Percentiles rank a stretch among this genome's conserved stretches.
Conservation (phyloP, 2,113 vertebrate species). For the Mystacornis crossleyi region DNA sequence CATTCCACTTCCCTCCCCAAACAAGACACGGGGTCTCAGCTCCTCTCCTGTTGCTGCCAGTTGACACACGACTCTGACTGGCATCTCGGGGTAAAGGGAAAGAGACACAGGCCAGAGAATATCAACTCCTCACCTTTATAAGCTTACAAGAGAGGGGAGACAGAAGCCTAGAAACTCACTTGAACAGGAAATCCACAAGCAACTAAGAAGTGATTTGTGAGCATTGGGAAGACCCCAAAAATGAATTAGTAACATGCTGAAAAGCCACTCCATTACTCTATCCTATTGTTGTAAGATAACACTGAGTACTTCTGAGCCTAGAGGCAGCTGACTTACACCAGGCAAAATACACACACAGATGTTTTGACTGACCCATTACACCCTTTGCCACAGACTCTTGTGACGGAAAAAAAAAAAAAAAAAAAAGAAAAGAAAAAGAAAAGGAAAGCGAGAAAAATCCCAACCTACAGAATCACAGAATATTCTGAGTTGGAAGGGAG, state of each 20-base stretch:
- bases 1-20: neutral
- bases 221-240: neutral
- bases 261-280: neutral
- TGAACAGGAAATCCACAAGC: neutral
- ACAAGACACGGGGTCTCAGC: rapidly evolving
- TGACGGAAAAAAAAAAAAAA: rapidly evolving
- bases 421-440: neutral
- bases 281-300: neutral
- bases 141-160: neutral
- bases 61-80: neutral
- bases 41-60: neutral
- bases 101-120: neutral
- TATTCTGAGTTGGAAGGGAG: neutral
- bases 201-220: neutral
- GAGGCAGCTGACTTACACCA: neutral
- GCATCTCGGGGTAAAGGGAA: neutral
- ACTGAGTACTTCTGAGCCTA: neutral
- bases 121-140: neutral
- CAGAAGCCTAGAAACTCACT: neutral
- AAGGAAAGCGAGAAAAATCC: rapidly evolving
- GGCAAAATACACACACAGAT: neutral
- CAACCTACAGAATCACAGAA: neutral
- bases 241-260: neutral
- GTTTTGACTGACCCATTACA: neutral
- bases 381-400: neutral